Evolutionary conservation across 2,888 invertebrate species (phyloP).

Genomic region (Thalpophila matura): DNA sequence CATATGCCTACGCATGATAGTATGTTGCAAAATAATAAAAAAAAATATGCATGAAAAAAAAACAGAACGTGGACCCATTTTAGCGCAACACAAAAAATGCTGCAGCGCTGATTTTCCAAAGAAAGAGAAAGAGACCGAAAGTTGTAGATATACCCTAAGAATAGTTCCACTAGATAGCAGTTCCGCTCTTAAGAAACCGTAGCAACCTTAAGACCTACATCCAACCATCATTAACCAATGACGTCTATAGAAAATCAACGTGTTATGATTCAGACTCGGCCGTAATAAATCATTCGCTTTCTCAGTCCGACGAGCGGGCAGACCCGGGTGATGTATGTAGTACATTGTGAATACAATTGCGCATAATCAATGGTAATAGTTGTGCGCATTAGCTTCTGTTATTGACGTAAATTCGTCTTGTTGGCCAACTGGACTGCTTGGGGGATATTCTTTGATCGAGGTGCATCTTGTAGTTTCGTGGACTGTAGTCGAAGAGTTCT

Average conservation of each 20-base stretch:
- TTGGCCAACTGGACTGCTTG: conserved; percentile 15
- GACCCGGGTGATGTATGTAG: conserved; percentile 63
- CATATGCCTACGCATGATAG: too few relatives aligned
- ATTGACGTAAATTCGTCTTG: conserved; percentile 44
- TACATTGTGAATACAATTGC: conserved; percentile 65
- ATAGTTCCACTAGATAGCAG: background rate
- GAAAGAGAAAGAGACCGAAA: too few relatives aligned
- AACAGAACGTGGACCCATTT: too few relatives aligned
- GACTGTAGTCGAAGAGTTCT: too few relatives aligned
- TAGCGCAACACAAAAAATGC: too few relatives aligned
- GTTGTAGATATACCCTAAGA: too few relatives aligned
- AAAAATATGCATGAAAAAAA: too few relatives aligned
- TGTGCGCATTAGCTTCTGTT: conserved; percentile 57
- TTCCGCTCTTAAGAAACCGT: conserved; percentile 21
- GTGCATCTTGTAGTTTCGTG: too few relatives aligned
- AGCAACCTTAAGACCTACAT: conserved; percentile 41
- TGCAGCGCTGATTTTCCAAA: too few relatives aligned
- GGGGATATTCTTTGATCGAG: background rate
- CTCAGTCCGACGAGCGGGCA: conserved; percentile 58
- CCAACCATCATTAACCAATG: conserved; percentile 56
- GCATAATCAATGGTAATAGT: conserved; percentile 64
- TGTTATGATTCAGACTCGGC: conserved; percentile 54
- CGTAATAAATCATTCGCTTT: conserved; percentile 71
- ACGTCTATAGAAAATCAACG: conserved; percentile 68
- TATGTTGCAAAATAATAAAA: too few relatives aligned